Percentiles rank a stretch among this genome's conserved stretches.
phyloP scores from a whole-genome alignment of 2,113 vertebrate species.

The Thunnus maccoyii region DNA sequence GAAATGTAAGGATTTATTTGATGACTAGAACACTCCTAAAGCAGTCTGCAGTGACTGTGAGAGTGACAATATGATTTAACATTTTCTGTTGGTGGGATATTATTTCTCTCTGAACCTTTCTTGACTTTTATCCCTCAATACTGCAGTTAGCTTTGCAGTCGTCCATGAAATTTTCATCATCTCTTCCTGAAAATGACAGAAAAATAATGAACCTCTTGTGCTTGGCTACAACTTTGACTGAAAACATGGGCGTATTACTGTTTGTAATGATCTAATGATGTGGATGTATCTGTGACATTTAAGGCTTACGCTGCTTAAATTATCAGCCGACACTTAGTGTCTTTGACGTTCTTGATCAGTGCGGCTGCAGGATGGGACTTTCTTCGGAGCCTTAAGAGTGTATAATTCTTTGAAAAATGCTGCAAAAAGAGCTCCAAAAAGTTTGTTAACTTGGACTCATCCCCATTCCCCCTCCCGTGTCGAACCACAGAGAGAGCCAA shows the following conservation, averaged over 20 bases:
- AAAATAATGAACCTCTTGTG: constrained; percentile 37
- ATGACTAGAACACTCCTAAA: constrained; percentile 3
- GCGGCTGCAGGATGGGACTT: constrained; percentile 18
- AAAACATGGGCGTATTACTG: constrained; percentile 15
- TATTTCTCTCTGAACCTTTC: constrained; percentile 31
- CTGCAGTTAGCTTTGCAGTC: constrained; percentile 13
- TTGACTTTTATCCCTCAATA: constrained; percentile 27
- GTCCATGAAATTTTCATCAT: constrained; percentile 35
- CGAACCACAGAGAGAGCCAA: constrained; percentile 55
- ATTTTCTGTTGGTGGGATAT: constrained; percentile 14
- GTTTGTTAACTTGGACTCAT: constrained; percentile 61
- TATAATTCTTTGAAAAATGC: constrained; percentile 35
- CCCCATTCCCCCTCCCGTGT: constrained; percentile 43
- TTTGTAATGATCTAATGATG: constrained; percentile 36
- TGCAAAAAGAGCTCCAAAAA: constrained; percentile 45
- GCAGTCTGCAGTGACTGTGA: not conserved
- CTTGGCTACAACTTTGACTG: constrained; percentile 15
- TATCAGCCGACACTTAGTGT: constrained; percentile 15
- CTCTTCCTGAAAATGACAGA: constrained; percentile 21
- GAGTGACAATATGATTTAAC: constrained; percentile 31
- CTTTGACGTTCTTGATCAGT: constrained; percentile 38
- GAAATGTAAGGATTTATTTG: constrained; percentile 21
- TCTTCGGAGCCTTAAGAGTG: constrained; percentile 19
- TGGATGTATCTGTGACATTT: constrained; percentile 31
- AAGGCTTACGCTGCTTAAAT: constrained; percentile 21